Evolutionary conservation across 2,113 vertebrate genomes (phyloP).

Genomic region (Lucifuga dentata): DNA sequence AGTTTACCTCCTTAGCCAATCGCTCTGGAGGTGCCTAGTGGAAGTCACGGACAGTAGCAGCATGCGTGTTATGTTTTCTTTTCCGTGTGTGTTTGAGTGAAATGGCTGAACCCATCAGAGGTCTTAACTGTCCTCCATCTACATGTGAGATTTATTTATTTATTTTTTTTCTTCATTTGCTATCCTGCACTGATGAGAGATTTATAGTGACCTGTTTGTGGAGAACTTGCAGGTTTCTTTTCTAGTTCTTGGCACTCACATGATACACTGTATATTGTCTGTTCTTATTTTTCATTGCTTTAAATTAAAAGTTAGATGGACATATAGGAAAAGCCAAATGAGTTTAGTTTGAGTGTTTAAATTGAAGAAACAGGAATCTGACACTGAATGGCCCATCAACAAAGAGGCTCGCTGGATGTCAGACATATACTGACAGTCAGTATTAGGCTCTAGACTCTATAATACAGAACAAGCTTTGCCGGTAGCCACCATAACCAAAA

Average conservation of each 20-base stretch:
- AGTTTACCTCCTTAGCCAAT: slow-evolving; percentile 54
- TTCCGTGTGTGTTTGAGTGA: slow-evolving; percentile 80
- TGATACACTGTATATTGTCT: slow-evolving; percentile 51
- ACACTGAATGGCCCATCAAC: background rate
- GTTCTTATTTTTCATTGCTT: slow-evolving; percentile 53
- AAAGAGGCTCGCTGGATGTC: slow-evolving; percentile 27
- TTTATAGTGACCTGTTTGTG: slow-evolving; percentile 33
- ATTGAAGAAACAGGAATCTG: slow-evolving; percentile 11
- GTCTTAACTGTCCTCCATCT: slow-evolving; percentile 44
- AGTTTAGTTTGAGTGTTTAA: slow-evolving; percentile 42
- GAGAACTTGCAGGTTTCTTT: slow-evolving; percentile 50
- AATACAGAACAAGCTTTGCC: slow-evolving; percentile 31
- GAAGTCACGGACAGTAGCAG: slow-evolving; percentile 39
- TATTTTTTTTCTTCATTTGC: slow-evolving; percentile 32
- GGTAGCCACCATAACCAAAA: slow-evolving; percentile 20
- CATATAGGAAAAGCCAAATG: slow-evolving; percentile 53
- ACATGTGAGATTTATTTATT: slow-evolving; percentile 17
- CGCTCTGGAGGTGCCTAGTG: slow-evolving; percentile 55
- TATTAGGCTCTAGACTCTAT: slow-evolving; percentile 34
- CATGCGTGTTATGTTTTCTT: slow-evolving; percentile 56
- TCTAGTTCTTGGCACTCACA: slow-evolving; percentile 38
- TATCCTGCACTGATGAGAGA: slow-evolving; percentile 62
- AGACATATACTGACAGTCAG: slow-evolving; percentile 16
- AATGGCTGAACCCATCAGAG: slow-evolving; percentile 66
- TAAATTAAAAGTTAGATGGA: slow-evolving; percentile 69